A percentile compares a stretch with the other conserved stretches of the same genome.
These are phyloP conservation scores for Epistrophe grossulariae DNA, from an alignment of 2,888 invertebrate genomes.

Conservation along the genomic window DNA sequence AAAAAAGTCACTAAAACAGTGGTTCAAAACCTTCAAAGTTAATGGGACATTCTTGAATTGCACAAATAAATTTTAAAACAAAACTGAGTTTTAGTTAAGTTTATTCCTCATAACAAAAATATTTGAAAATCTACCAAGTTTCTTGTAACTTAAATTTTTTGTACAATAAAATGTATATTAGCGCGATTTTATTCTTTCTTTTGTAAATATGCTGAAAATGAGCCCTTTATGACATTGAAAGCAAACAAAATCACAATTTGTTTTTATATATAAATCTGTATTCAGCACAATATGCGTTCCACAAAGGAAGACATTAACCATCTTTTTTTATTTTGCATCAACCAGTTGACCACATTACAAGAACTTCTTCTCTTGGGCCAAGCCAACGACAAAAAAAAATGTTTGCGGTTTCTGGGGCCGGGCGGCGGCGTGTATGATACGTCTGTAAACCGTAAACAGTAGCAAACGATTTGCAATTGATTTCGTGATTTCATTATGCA, in stretches of 20 bases:
- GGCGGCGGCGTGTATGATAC: slow-evolving; percentile 66
- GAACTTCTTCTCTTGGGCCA: slow-evolving; percentile 8
- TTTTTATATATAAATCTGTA: neutral
- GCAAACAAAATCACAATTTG: neutral
- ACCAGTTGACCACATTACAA: slow-evolving; percentile 43
- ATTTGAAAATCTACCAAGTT: too few relatives aligned
- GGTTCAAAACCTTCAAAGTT: too few relatives aligned
- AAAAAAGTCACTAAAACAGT: too few relatives aligned
- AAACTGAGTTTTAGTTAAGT: too few relatives aligned
- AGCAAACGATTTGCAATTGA: slow-evolving; percentile 76
- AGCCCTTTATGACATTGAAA: slow-evolving; percentile 43
- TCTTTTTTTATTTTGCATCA: neutral
- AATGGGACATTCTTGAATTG: too few relatives aligned
- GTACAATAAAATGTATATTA: too few relatives aligned
- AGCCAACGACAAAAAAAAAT: slow-evolving; percentile 44
- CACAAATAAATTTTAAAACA: too few relatives aligned
- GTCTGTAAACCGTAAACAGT: slow-evolving; percentile 69
- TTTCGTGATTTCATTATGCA: slow-evolving; percentile 76
- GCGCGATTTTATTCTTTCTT: too few relatives aligned
- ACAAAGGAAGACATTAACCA: slow-evolving; percentile 65
- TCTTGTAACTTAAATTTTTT: too few relatives aligned
- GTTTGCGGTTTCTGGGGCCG: neutral
- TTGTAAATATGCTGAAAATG: neutral
- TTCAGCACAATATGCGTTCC: slow-evolving; percentile 42
- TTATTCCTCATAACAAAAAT: too few relatives aligned